phyloP scores from a whole-genome alignment of 2,888 invertebrate genomes.

The Oscheius sp. region DNA sequence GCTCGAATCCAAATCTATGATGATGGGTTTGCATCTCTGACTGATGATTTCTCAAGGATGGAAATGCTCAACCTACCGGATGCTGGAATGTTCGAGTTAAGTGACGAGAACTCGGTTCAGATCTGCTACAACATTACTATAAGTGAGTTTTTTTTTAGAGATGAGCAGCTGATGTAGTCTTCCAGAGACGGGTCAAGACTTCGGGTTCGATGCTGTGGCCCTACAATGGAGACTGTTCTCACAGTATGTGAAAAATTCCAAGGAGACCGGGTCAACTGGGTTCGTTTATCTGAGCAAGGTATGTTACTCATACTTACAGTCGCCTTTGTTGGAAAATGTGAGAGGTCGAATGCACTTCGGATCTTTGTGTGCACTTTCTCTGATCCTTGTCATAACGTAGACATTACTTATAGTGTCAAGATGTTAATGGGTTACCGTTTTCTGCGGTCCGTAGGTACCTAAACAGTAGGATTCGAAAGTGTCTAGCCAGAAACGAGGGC shows the following conservation, averaged over 20 bases:
- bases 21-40: slow-evolving; percentile 25
- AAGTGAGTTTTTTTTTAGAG: not conserved
- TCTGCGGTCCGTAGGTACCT: too few relatives aligned
- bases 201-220: slow-evolving; percentile 9
- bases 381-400: too few relatives aligned
- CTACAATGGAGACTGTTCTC: slow-evolving; percentile 4
- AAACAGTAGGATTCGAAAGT: too few relatives aligned
- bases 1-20: slow-evolving; percentile 23
- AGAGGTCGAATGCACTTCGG: too few relatives aligned
- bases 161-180: not conserved
- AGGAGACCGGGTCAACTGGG: not conserved
- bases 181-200: slow-evolving; percentile 18
- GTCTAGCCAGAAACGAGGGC: too few relatives aligned
- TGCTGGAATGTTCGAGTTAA: slow-evolving; percentile 10
- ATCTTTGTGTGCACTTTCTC: too few relatives aligned
- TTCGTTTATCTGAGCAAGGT: not conserved
- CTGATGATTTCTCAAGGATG: slow-evolving; percentile 22
- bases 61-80: slow-evolving; percentile 22
- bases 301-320: not conserved
- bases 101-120: slow-evolving; percentile 9
- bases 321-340: too few relatives aligned
- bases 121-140: slow-evolving; percentile 27
- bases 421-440: too few relatives aligned
- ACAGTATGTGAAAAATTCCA: not conserved
- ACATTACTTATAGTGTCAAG: too few relatives aligned